Evolutionary conservation across 2,113 vertebrate genomes (phyloP), one percentile per base, ranked within the genome.

Genomic region (Melanerpes formicivorus): DNA sequence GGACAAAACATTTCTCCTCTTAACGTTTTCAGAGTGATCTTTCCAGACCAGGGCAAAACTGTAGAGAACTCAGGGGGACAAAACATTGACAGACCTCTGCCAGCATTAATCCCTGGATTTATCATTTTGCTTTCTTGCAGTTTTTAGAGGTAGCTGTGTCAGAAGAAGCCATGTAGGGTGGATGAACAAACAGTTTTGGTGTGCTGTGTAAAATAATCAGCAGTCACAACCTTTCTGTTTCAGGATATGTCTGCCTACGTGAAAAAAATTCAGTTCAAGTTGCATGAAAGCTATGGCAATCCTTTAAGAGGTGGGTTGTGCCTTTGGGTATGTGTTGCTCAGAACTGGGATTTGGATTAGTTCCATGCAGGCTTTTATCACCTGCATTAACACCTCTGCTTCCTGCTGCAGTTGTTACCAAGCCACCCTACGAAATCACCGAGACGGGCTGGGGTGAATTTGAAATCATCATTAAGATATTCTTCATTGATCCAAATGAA

Each of bases 391-490:
- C n/a, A 2, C 59, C 42, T 30, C 26, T 93, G 32, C 88, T 66
- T 59, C 83, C 15, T 40, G 2, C 96, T 97, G 79, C 95, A 99
- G 99, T 99, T 95, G 99, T 99, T 88, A 99, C 99, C 16, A 99
- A 99, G 90, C 99, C 99, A 69, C 99, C 99, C 0, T 99, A 99
- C 93, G 99, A 99, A 97, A 99, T 99, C 64, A 99, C 99, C 6
- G 99, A 99, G 97, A 99, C 99, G 1, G 99, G 99, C 72, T 99
- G 99, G 99, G 99, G 99, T 69, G 99, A 99, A 98, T 99, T 99
- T 60, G 99, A 99, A 98, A 99, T 99, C 89, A 99, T 99, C 95
- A 98, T 99, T 81, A 99, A 99, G 97, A 99, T 99, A 96, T 99
- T 99, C 97, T 99, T 99, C 95, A 99, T 99, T 66, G 99, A 99